Conservation (phyloP, 2,888 invertebrate species). For the Agrotis segetum region DNA sequence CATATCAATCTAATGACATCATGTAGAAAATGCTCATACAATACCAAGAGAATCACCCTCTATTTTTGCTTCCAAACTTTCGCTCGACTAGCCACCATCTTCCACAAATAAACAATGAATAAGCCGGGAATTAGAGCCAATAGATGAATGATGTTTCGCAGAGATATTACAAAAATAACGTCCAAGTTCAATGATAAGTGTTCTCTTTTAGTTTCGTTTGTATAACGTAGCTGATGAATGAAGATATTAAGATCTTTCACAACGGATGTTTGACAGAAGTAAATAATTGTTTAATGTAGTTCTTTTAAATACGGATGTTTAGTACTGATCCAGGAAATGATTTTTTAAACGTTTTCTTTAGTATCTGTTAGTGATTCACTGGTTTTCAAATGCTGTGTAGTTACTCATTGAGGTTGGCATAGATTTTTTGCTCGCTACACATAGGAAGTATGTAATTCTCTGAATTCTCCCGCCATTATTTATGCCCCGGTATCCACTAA, state of each 20-base stretch:
- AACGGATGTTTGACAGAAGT: slow-evolving; percentile 45
- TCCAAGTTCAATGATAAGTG: slow-evolving; percentile 64
- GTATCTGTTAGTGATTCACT: slow-evolving; percentile 7
- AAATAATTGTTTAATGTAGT: slow-evolving; percentile 21
- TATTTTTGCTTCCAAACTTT: slow-evolving; percentile 49
- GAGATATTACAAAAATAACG: slow-evolving; percentile 54
- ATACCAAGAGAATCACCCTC: slow-evolving; percentile 40
- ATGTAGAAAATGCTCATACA: slow-evolving; percentile 37
- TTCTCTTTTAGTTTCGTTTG: slow-evolving; percentile 42
- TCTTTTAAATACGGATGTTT: slow-evolving; percentile 28
- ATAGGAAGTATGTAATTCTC: neutral
- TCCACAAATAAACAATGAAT: slow-evolving; percentile 60
- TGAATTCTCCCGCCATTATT: neutral
- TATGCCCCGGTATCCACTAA: neutral
- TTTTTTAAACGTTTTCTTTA: neutral
- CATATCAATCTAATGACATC: slow-evolving; percentile 49
- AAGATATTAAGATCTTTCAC: slow-evolving; percentile 20
- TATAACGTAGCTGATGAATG: slow-evolving; percentile 29
- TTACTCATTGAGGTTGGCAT: neutral
- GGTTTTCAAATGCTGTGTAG: neutral
- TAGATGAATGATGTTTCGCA: slow-evolving; percentile 55
- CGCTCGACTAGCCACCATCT: slow-evolving; percentile 35
- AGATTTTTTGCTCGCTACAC: neutral
- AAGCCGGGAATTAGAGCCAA: slow-evolving; percentile 45
- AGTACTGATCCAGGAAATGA: slow-evolving; percentile 7